A percentile compares a stretch with the other conserved stretches of the same genome.
These are phyloP conservation scores for Diorhabda sublineata DNA, from an alignment of 1,140 invertebrate species.

Conservation along the genomic window DNA sequence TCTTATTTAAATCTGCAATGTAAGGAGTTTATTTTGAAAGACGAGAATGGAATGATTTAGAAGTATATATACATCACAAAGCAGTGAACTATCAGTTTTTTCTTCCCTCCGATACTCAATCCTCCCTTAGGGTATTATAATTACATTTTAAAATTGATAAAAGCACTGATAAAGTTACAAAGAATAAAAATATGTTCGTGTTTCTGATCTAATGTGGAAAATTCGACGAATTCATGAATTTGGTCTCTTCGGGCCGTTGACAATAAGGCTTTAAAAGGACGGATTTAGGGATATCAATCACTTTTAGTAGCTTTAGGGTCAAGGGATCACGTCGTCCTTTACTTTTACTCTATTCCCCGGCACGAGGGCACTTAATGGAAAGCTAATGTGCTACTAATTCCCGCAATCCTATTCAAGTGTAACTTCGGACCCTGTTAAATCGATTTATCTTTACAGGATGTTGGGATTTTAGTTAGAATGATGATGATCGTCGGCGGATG, in stretches of 20 bases:
- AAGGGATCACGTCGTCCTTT: conserved; percentile 1
- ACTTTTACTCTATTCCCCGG: neutral
- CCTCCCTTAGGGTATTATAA: neutral
- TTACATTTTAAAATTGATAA: neutral
- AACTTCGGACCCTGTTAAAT: neutral
- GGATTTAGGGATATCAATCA: conserved; percentile 2
- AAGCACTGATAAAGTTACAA: neutral
- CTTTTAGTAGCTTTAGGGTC: neutral
- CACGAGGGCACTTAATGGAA: neutral
- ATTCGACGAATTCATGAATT: neutral
- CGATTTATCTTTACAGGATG: neutral
- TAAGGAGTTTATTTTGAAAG: too few species aligned
- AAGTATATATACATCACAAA: too few species aligned
- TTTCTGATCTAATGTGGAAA: neutral
- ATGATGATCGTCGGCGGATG: neutral
- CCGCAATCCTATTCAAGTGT: conserved; percentile 1
- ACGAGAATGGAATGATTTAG: too few species aligned
- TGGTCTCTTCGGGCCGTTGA: neutral
- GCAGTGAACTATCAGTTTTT: neutral
- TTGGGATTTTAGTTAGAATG: neutral
- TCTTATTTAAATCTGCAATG: too few species aligned
- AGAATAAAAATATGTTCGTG: neutral
- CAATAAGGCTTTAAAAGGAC: neutral
- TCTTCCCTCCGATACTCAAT: neutral
- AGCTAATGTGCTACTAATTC: conserved; percentile 2